phyloP scores from a whole-genome alignment of 1,140 invertebrate genomes.

The Steinernema khuongi region DNA sequence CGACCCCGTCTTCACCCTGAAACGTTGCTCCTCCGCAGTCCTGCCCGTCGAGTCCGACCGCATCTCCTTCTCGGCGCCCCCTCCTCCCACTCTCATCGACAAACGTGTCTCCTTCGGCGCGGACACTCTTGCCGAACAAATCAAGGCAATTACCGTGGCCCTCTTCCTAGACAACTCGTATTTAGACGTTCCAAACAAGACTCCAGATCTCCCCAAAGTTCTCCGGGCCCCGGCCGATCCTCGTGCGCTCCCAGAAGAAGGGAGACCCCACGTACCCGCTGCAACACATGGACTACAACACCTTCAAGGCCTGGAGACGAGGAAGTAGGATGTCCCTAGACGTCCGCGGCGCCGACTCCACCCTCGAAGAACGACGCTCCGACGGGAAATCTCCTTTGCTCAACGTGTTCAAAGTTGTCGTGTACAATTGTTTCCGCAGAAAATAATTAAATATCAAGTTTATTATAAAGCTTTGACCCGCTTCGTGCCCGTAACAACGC shows the following conservation, averaged over 20 bases:
- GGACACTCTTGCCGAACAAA: not conserved
- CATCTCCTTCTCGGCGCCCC: not conserved
- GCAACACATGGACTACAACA: constrained; percentile 19
- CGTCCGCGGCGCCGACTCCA: not conserved
- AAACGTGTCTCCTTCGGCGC: constrained; percentile 17
- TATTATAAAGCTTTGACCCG: not conserved
- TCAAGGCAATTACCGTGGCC: not conserved
- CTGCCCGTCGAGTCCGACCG: not conserved
- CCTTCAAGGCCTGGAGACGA: constrained; percentile 16
- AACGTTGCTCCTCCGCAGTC: not conserved
- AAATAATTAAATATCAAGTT: not conserved
- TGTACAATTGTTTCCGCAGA: constrained; percentile 2
- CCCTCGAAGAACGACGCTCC: not conserved
- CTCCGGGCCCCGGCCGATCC: constrained; percentile 1
- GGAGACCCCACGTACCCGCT: not conserved
- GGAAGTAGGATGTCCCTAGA: constrained; percentile 16
- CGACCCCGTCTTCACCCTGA: not conserved
- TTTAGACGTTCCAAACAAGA: not conserved
- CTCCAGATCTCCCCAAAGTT: not conserved
- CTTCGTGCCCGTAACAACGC: not conserved
- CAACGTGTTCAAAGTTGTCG: not conserved
- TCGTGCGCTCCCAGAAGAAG: not conserved
- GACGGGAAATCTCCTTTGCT: not conserved
- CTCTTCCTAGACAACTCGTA: not conserved
- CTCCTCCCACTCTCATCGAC: not conserved